Conservation (phyloP, 2,797 vertebrate genomes). For the Natrix natrix region DNA sequence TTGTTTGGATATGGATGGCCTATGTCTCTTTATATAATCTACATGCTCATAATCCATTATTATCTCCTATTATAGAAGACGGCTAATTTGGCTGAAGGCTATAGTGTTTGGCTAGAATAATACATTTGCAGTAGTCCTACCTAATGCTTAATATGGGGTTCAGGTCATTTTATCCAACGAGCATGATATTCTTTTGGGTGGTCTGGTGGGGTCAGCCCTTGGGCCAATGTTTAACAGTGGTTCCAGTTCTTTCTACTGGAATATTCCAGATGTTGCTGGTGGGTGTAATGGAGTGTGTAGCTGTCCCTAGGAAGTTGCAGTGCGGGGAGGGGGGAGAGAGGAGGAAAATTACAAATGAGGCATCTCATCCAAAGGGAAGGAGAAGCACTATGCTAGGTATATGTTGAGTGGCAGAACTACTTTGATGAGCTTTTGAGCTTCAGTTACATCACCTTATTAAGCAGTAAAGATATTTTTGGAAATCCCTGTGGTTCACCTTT, state of each 20-base stretch:
- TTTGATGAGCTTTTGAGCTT: not conserved
- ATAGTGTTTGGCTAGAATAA: not conserved
- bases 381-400: not conserved
- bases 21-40: not conserved
- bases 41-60: not conserved
- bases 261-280: not conserved
- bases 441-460: not conserved
- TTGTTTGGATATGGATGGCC: constrained; percentile 14
- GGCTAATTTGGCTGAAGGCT: not conserved
- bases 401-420: not conserved
- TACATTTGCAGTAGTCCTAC: not conserved
- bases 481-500: not conserved
- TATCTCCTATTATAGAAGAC: not conserved
- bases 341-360: not conserved
- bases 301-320: not conserved
- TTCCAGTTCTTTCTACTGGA: not conserved
- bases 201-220: not conserved
- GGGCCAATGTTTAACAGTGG: not conserved
- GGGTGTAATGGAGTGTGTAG: not conserved
- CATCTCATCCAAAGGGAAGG: not conserved
- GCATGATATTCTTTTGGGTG: not conserved
- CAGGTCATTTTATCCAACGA: not conserved
- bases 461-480: not conserved
- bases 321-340: too few species aligned
- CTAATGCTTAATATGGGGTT: not conserved